Evolutionary conservation across 2,113 vertebrate genomes (phyloP), one percentile per base, ranked within the genome.

Genomic region (Rhineura floridana): DNA sequence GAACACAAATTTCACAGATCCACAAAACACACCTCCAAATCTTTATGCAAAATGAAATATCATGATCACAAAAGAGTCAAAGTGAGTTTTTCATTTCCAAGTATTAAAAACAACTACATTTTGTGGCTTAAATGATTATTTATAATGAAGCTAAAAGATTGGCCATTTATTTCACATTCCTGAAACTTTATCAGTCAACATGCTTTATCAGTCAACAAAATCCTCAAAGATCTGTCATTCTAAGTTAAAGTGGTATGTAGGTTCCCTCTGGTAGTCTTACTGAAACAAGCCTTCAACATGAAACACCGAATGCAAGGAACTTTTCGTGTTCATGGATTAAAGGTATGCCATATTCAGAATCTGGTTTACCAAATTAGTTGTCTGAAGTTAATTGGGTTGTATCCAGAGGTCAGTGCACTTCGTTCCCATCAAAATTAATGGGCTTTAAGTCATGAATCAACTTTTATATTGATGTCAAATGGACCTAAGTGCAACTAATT

Each of bases 181-280:
- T 2, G 23, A 89, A 87, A 33, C n/a, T 50, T 36, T 65, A 3
- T 65, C 30, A 78, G 17, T 42, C 48, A 78, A 78, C 6, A 65
- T n/a, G n/a, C n/a, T n/a, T n/a, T 65, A 3, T 65, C 30, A 78
- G 17, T 42, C 48, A 78, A 78, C 6, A 65, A 81, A 86, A 91
- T 90, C 4, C 2, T n/a, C 5, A 19, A 70, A 55, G 15, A 0
- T 1, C 80, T 81, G 62, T 76, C 63, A 85, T 1, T 2, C 4
- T 1, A 6, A 23, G 21, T 28, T 87, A 82, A 87, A 0, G 0
- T 0, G 0, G 88, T 85, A 39, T 65, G 92, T 78, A 76, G 88
- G 94, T 94, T 95, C 94, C 95, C 95, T 92, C 95, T 96, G 92
- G 90, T 92, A n/a, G 95, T 93, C 42, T 46, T 79, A 67, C 0